These are phyloP conservation scores for Epinephelus malabaricus DNA, from an alignment of 2,797 vertebrate species.

Conservation along the genomic window DNA sequence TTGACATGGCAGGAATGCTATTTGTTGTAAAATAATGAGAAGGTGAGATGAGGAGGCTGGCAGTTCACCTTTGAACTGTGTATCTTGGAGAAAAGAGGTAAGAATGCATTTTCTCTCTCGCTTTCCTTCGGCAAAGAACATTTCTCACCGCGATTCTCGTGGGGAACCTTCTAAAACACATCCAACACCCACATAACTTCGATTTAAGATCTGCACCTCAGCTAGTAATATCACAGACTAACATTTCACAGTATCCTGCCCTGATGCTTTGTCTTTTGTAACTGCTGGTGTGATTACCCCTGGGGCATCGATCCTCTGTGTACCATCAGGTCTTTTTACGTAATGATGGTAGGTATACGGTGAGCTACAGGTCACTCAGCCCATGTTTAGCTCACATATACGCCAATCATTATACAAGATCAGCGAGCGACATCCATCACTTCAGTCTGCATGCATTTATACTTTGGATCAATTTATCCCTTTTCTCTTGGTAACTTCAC, in stretches of 20 bases:
- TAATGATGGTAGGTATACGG: conserved; percentile 20
- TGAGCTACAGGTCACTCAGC: conserved; percentile 39
- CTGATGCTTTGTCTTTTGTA: conserved; percentile 48
- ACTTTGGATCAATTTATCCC: conserved; percentile 69
- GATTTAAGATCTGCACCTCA: conserved; percentile 69
- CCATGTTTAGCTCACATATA: conserved; percentile 13
- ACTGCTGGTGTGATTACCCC: conserved; percentile 53
- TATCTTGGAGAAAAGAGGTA: conserved; percentile 46
- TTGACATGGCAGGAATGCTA: conserved; percentile 38
- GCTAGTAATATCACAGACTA: conserved; percentile 65
- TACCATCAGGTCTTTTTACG: conserved; percentile 26
- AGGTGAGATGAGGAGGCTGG: conserved; percentile 56
- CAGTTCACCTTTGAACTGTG: conserved; percentile 68
- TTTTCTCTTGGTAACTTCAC: conserved; percentile 73
- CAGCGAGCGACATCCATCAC: conserved; percentile 29
- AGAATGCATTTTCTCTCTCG: conserved; percentile 45
- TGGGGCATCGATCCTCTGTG: conserved; percentile 23
- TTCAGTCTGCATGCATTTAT: conserved; percentile 36
- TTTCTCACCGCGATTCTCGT: conserved; percentile 66
- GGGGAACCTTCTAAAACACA: conserved; percentile 77
- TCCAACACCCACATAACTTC: conserved; percentile 79
- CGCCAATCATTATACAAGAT: conserved; percentile 22
- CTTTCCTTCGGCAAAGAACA: conserved; percentile 75
- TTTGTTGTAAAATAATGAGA: conserved; percentile 68
- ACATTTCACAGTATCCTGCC: conserved; percentile 55